Evolutionary conservation across 2,797 vertebrate genomes (phyloP).

Genomic region (Leptatherina wallacei): DNA sequence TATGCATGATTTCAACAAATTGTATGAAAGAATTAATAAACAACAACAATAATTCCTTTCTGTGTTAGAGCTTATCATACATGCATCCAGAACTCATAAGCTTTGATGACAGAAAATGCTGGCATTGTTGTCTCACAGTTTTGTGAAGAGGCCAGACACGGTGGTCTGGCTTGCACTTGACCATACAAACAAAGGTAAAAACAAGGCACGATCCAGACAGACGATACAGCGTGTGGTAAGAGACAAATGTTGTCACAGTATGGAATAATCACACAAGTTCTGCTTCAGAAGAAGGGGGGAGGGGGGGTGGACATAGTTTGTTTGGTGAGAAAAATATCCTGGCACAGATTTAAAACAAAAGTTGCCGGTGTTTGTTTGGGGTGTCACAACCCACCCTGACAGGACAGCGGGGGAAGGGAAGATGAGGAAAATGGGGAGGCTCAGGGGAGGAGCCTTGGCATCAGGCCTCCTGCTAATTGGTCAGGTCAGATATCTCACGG

Average conservation of each 20-base stretch:
- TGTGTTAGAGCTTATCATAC: not conserved
- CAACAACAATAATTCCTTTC: not conserved
- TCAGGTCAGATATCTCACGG: constrained; percentile 87
- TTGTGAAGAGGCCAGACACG: not conserved
- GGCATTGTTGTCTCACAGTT: not conserved
- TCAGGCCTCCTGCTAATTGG: constrained; percentile 85
- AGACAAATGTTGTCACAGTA: constrained; percentile 57
- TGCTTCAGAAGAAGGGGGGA: constrained; percentile 18
- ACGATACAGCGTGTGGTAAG: constrained; percentile 32
- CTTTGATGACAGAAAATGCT: not conserved
- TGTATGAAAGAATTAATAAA: not conserved
- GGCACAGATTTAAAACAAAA: constrained; percentile 46
- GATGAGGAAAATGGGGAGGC: constrained; percentile 9
- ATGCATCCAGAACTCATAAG: not conserved
- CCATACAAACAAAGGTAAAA: constrained; percentile 18
- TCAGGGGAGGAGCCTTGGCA: constrained; percentile 73
- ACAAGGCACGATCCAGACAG: constrained; percentile 13
- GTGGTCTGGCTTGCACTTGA: constrained; percentile 14
- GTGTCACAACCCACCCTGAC: constrained; percentile 45
- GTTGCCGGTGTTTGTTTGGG: constrained; percentile 27
- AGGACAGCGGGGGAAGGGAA: constrained; percentile 11
- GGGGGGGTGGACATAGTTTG: constrained; percentile 17
- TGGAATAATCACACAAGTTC: constrained; percentile 42
- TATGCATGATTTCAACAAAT: too few relatives aligned
- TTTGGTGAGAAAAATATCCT: constrained; percentile 23